phyloP scores from a whole-genome alignment of 2,888 invertebrate genomes.

The Cryptocheilus praepositus region DNA sequence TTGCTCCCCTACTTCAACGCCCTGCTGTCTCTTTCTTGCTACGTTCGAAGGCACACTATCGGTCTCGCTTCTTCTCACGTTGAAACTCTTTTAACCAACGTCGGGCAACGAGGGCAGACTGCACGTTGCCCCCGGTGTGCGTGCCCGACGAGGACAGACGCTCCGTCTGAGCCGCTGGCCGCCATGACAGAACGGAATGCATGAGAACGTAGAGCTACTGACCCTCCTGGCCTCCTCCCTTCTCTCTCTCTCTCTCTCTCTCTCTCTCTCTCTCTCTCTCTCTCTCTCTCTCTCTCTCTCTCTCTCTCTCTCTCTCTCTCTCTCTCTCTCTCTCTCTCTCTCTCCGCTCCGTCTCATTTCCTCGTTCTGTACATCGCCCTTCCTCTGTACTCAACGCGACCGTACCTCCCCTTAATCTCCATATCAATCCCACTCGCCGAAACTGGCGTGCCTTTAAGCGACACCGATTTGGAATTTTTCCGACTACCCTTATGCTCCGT shows the following conservation, averaged over 20 bases:
- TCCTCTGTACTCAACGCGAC: conserved; percentile 18
- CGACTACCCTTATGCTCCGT: conserved; percentile 8
- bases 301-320: conserved; percentile 32
- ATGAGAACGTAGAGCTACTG: conserved; percentile 73
- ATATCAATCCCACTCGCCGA: conserved; percentile 61
- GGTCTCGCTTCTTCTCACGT: conserved; percentile 34
- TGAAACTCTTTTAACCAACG: conserved; percentile 6
- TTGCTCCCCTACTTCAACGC: conserved; percentile 19
- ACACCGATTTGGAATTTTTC: conserved; percentile 48
- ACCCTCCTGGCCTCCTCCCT: conserved; percentile 58
- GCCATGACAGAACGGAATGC: conserved; percentile 73
- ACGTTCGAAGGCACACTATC: conserved; percentile 26
- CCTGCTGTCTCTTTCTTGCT: conserved; percentile 29
- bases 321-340: conserved; percentile 38
- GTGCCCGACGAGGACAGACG: conserved; percentile 54
- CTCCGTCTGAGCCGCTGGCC: conserved; percentile 63
- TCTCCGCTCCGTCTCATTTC: conserved; percentile 24
- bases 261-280: conserved; percentile 33
- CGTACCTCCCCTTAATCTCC: conserved; percentile 55
- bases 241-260: neutral
- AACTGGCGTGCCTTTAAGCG: conserved; percentile 48
- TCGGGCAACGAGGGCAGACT: conserved; percentile 43
- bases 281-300: conserved; percentile 39
- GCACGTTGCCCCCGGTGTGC: conserved; percentile 60
- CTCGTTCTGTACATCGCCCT: conserved; percentile 21